phyloP scores from a whole-genome alignment of 2,113 vertebrate genomes.

The Microcebus ravelobensis region DNA sequence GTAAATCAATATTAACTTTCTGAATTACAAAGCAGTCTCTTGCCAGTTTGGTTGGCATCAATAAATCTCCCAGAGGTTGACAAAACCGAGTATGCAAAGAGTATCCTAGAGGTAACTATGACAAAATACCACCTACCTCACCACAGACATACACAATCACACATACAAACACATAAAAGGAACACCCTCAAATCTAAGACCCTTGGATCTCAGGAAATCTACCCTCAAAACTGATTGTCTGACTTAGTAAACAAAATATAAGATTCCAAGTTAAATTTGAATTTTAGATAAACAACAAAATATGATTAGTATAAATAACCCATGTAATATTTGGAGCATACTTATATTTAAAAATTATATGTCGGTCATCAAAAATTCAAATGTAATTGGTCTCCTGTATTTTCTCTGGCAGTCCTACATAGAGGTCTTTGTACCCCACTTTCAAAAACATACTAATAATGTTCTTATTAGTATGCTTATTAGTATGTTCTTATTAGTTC shows the following conservation, averaged over 20 bases:
- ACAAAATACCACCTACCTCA: neutral
- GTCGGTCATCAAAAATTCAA: constrained; percentile 14
- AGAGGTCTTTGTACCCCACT: neutral
- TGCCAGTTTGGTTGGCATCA: neutral
- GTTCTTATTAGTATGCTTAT: too few relatives aligned
- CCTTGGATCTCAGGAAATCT: neutral
- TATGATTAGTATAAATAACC: neutral
- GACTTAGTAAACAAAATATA: neutral
- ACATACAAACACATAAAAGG: neutral
- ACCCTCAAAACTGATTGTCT: neutral
- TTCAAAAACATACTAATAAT: neutral
- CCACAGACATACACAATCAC: neutral
- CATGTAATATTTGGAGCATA: neutral
- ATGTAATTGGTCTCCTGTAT: neutral
- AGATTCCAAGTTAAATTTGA: neutral
- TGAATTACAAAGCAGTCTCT: neutral
- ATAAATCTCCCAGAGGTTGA: neutral
- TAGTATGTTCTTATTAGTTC: too few relatives aligned
- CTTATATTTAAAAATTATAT: neutral
- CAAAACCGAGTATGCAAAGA: neutral
- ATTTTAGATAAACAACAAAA: neutral
- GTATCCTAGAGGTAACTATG: neutral
- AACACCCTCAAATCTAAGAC: neutral
- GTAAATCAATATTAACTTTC: neutral
- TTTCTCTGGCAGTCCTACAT: neutral